These are phyloP conservation scores for Scolopax mira DNA, from an alignment of 2,113 vertebrate genomes.

Conservation along the genomic window DNA sequence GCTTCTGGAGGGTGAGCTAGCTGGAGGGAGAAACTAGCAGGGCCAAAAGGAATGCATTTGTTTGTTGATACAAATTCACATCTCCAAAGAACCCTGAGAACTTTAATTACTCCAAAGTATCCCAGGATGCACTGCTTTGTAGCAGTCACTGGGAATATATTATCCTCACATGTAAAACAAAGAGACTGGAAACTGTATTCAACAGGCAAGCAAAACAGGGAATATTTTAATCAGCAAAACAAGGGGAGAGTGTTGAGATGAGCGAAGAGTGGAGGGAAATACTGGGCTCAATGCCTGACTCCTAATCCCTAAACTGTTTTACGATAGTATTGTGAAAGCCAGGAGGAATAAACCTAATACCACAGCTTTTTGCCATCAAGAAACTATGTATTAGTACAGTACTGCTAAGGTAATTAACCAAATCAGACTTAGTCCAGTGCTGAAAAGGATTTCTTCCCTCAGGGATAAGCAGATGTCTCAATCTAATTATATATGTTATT, in stretches of 20 bases:
- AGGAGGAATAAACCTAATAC: neutral
- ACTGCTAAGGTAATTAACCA: conserved; percentile 56
- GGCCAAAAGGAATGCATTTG: neutral
- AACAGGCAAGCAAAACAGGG: neutral
- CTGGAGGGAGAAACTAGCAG: neutral
- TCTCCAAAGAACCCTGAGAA: neutral
- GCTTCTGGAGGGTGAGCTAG: neutral
- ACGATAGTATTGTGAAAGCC: neutral
- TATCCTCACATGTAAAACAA: neutral
- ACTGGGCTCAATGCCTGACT: neutral
- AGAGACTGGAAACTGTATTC: neutral
- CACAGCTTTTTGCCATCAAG: conserved; percentile 15
- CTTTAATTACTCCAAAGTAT: neutral
- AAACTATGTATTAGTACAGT: conserved; percentile 1
- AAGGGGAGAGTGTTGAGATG: neutral
- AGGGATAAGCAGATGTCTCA: conserved; percentile 50
- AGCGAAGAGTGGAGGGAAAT: neutral
- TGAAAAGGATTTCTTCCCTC: conserved; percentile 53
- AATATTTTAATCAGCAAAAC: neutral
- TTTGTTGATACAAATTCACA: neutral
- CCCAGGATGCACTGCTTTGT: neutral
- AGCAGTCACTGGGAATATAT: conserved; percentile 2
- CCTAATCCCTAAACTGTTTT: conserved; percentile 18
- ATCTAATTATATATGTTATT: conserved; percentile 61
- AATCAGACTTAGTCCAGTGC: conserved; percentile 29